Base-by-base conservation (phyloP, 1,140 invertebrate species). In the Listronotus bonariensis region DNA sequence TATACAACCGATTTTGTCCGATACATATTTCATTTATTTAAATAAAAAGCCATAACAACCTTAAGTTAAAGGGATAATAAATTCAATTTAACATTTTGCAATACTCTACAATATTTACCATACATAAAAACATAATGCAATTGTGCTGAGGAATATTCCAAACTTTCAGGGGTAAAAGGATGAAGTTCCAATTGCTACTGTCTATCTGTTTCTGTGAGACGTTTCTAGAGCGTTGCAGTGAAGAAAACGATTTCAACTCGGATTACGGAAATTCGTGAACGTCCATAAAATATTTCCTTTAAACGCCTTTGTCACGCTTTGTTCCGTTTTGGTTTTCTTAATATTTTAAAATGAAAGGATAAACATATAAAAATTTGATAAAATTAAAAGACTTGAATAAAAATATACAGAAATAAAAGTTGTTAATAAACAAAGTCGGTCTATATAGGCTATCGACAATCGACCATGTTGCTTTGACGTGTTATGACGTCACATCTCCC, bases 271-370 rank as follows among this genome's bases (percentile, higher is more conserved):
- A 55, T 55, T 63, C 61, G 61, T 63, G 61, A 52, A 63, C 61
- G 51, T 63, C 61, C 61, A 63, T 63, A 63, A 63, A 63, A 63
- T 63, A 63, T 63, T 55, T 52, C 15, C 51, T 43, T 55, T 63
- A 63, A 63, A 63, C 61, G 61, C 61, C 55, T 63, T 63, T 63
- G 61, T 55, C 61, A 63, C 61, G 61, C 52, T 52, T 63, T 42
- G 42, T 55, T 63, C 61, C 43, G 51, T 55, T 63, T 41, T 53
- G 31, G 51, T 55, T 63, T 36, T 63, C 32, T 31, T 38, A 34
- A 54, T 63, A 63, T 63, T 63, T 63, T 54, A 48, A 31, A 53
- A 48, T 40, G 11, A 15, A 42, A 18, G 20, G 11, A n/a, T 14
- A 38, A 45, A 63, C 45, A 45, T n/a, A n/a, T n/a, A n/a, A n/a